Evolutionary conservation across 1,140 invertebrate genomes (phyloP).

Genomic region (silkworm (Bombyx mori)): DNA sequence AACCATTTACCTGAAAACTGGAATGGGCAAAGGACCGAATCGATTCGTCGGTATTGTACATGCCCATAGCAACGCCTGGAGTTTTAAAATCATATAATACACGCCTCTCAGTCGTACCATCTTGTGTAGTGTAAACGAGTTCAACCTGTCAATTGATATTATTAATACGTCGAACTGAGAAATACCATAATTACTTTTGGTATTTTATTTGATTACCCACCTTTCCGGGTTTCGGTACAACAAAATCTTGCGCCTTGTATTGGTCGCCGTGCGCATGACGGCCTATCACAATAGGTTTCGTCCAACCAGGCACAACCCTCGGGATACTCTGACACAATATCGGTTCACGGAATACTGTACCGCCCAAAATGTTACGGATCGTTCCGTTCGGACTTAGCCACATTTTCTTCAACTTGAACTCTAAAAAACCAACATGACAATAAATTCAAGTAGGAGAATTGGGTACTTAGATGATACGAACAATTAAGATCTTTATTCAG

Average conservation of each 20-base stretch:
- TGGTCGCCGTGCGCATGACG: slow-evolving; percentile 93
- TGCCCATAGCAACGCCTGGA: slow-evolving; percentile 84
- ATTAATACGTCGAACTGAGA: neutral
- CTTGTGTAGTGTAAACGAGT: slow-evolving; percentile 76
- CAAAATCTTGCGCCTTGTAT: slow-evolving; percentile 90
- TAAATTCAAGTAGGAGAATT: too few species aligned
- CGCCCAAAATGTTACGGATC: slow-evolving; percentile 91
- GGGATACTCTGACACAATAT: slow-evolving; percentile 93
- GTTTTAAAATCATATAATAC: slow-evolving; percentile 82
- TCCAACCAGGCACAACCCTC: slow-evolving; percentile 89
- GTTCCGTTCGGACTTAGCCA: slow-evolving; percentile 94
- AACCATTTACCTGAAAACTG: slow-evolving; percentile 77
- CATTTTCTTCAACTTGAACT: slow-evolving; percentile 95
- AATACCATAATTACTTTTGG: neutral
- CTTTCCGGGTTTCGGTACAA: slow-evolving; percentile 80
- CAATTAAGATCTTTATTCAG: too few species aligned
- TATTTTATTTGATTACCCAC: slow-evolving; percentile 35
- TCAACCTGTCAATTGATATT: slow-evolving; percentile 71
- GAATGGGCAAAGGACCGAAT: slow-evolving; percentile 88
- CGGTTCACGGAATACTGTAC: slow-evolving; percentile 92
- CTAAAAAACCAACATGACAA: slow-evolving; percentile 60
- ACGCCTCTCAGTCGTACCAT: slow-evolving; percentile 71
- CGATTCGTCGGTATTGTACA: slow-evolving; percentile 93
- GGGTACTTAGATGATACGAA: too few species aligned
- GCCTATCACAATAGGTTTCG: slow-evolving; percentile 85